These are phyloP conservation scores for Escarpia spicata DNA, from an alignment of 2,888 invertebrate species.

Conservation along the genomic window DNA sequence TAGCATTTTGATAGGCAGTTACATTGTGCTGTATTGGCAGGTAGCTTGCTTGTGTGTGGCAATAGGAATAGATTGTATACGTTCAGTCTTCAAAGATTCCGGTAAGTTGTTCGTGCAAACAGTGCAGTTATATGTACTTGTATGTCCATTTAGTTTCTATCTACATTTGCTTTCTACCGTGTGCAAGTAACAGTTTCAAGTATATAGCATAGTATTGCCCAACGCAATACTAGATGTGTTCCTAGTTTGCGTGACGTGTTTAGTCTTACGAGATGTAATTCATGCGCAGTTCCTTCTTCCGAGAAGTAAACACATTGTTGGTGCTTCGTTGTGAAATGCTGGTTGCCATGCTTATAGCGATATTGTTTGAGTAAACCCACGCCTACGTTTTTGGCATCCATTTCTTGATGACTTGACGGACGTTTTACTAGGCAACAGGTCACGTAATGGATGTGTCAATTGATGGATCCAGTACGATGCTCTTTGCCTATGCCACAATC, in stretches of 20 bases:
- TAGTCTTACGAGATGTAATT: conserved; percentile 14
- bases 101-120: not conserved
- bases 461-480: too few relatives aligned
- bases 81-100: not conserved
- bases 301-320: not conserved
- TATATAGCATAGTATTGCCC: not conserved
- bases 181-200: not conserved
- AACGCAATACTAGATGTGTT: not conserved
- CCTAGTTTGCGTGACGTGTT: not conserved
- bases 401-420: too few relatives aligned
- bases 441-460: too few relatives aligned
- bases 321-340: not conserved
- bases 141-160: not conserved
- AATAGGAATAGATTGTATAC: not conserved
- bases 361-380: not conserved
- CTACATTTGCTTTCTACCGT: not conserved
- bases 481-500: too few relatives aligned
- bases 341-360: not conserved
- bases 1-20: not conserved
- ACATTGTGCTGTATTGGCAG: not conserved
- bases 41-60: not conserved
- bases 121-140: not conserved
- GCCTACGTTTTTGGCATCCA: not conserved
- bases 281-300: not conserved
- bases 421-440: too few relatives aligned